Evolutionary conservation across 2,113 vertebrate species (phyloP).

Genomic region (Protobothrops flavoviridis): DNA sequence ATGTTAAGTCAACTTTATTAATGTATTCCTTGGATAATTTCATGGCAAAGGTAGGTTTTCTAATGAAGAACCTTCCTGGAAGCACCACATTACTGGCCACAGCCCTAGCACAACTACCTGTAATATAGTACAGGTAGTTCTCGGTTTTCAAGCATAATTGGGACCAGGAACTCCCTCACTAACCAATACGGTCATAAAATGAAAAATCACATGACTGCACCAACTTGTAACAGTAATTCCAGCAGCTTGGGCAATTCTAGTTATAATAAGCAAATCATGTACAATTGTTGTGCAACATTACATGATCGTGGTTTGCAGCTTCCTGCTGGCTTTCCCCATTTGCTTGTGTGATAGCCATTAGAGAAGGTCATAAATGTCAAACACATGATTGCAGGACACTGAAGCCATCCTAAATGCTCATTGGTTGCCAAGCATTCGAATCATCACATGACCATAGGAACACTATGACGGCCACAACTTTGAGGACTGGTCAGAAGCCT

Average conservation of each 20-base stretch:
- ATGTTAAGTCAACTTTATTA: background rate
- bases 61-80: background rate
- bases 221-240: background rate
- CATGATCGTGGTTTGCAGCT: background rate
- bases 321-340: background rate
- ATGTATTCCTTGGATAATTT: background rate
- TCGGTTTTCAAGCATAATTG: background rate
- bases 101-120: background rate
- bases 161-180: background rate
- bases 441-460: background rate
- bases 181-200: background rate
- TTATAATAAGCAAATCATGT: background rate
- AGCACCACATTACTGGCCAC: background rate
- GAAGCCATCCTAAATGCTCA: background rate
- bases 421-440: background rate
- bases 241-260: background rate
- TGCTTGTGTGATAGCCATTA: background rate
- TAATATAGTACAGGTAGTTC: background rate
- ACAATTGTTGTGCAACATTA: background rate
- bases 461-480: background rate
- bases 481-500: background rate
- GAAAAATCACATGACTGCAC: background rate
- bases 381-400: background rate
- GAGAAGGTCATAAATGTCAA: background rate
- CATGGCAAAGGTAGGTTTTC: background rate